Conservation (phyloP, 1,140 invertebrate species). For the Magallana ariakensis region DNA sequence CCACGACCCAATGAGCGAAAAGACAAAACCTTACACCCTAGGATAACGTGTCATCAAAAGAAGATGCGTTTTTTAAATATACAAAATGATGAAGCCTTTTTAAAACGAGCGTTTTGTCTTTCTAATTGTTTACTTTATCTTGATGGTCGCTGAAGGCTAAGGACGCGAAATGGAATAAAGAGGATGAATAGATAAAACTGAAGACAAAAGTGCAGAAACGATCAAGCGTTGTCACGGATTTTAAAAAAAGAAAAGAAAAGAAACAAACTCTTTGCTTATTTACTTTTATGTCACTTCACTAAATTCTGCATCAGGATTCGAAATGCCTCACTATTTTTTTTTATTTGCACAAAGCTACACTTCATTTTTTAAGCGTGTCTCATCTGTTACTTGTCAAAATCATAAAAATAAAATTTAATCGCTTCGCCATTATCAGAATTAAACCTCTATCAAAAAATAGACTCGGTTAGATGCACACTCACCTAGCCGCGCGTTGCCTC, state of each 20-base stretch:
- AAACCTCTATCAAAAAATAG: too few relatives aligned
- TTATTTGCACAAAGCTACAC: too few relatives aligned
- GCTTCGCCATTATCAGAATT: too few relatives aligned
- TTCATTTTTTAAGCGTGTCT: too few relatives aligned
- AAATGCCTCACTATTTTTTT: too few relatives aligned
- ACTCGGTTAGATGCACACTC: neutral
- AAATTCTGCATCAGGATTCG: too few relatives aligned
- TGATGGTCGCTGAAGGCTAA: neutral
- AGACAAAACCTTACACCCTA: neutral
- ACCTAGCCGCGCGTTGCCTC: constrained; percentile 6
- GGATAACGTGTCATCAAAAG: neutral
- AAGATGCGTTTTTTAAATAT: neutral
- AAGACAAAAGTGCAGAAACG: neutral
- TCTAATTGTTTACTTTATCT: constrained; percentile 6
- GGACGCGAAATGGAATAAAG: neutral
- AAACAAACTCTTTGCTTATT: too few relatives aligned
- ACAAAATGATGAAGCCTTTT: neutral
- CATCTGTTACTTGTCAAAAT: too few relatives aligned
- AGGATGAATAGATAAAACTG: neutral
- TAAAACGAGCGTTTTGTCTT: neutral
- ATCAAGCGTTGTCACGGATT: too few relatives aligned
- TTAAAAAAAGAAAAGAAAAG: too few relatives aligned
- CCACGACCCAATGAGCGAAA: neutral
- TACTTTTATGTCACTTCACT: too few relatives aligned
- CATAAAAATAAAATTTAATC: too few relatives aligned